Conservation (phyloP, 1,140 invertebrate species). For the Temnothorax nylanderi region DNA sequence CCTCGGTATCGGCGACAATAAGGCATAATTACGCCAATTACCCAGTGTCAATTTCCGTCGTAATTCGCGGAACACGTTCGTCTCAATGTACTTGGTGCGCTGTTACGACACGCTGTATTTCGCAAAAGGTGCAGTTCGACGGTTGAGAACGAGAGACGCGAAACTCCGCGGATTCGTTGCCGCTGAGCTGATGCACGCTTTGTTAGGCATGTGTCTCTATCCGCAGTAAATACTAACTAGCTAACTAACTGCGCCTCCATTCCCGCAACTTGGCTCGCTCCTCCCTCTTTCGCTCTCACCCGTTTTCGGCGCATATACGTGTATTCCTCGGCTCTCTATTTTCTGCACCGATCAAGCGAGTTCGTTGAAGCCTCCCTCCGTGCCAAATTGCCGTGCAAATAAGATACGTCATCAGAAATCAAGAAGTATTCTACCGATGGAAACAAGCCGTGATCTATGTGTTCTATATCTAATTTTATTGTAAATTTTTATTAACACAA, state of each 20-base stretch:
- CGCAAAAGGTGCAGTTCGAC: slow-evolving; percentile 4
- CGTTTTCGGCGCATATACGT: slow-evolving; percentile 9
- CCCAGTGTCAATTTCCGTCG: slow-evolving; percentile 29
- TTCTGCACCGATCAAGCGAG: slow-evolving; percentile 14
- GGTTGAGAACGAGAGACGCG: background rate
- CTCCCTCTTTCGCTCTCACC: background rate
- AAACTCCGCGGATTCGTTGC: background rate
- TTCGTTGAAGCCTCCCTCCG: background rate
- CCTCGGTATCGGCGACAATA: slow-evolving; percentile 3
- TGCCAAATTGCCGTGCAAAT: slow-evolving; percentile 23
- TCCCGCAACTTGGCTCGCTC: slow-evolving; percentile 55
- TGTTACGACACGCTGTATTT: background rate
- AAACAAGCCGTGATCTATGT: background rate
- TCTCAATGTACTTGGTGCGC: background rate
- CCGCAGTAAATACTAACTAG: slow-evolving; percentile 74
- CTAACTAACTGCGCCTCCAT: slow-evolving; percentile 66
- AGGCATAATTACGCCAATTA: slow-evolving; percentile 42
- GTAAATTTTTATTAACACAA: background rate
- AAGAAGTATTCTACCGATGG: slow-evolving; percentile 29
- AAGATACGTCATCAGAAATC: slow-evolving; percentile 14
- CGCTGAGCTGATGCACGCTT: slow-evolving; percentile 50
- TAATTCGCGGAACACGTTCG: slow-evolving; percentile 12
- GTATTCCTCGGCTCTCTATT: background rate
- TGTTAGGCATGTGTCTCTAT: slow-evolving; percentile 65
- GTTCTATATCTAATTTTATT: background rate